These are phyloP conservation scores for Ictalurus furcatus DNA, from an alignment of 2,113 vertebrate species.

Conservation along the genomic window DNA sequence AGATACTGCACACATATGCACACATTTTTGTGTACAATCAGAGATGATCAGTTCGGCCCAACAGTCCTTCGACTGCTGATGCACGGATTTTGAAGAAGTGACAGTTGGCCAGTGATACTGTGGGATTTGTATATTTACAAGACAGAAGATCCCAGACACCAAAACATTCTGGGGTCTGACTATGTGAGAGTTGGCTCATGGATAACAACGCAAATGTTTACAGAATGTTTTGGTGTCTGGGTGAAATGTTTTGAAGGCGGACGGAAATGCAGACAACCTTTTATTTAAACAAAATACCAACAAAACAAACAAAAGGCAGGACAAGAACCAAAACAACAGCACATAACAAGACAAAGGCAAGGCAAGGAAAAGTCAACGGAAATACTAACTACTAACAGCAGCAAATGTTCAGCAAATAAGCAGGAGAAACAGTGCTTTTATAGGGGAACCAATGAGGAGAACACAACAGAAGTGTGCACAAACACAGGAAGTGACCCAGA, in stretches of 20 bases:
- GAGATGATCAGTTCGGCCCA: not conserved
- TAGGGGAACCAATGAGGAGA: not conserved
- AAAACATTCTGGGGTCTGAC: not conserved
- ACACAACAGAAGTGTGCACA: not conserved
- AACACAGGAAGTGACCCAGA: not conserved
- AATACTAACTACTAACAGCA: not conserved
- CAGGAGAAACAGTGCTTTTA: not conserved
- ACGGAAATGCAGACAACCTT: not conserved
- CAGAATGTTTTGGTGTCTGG: not conserved
- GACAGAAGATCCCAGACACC: not conserved
- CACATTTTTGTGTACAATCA: not conserved
- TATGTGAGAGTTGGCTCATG: not conserved
- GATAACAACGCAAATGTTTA: not conserved
- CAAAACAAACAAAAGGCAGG: not conserved
- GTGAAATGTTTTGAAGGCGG: not conserved
- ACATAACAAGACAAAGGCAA: not conserved
- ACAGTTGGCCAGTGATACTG: not conserved
- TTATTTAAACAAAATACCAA: not conserved
- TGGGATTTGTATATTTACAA: not conserved
- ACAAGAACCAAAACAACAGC: not conserved
- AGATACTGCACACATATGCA: not conserved
- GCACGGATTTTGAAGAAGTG: not conserved
- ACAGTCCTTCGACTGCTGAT: not conserved
- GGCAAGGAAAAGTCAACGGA: not conserved
- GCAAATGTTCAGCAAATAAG: not conserved